phyloP scores from a whole-genome alignment of 2,888 invertebrate species.

The Drymonia ruficornis region DNA sequence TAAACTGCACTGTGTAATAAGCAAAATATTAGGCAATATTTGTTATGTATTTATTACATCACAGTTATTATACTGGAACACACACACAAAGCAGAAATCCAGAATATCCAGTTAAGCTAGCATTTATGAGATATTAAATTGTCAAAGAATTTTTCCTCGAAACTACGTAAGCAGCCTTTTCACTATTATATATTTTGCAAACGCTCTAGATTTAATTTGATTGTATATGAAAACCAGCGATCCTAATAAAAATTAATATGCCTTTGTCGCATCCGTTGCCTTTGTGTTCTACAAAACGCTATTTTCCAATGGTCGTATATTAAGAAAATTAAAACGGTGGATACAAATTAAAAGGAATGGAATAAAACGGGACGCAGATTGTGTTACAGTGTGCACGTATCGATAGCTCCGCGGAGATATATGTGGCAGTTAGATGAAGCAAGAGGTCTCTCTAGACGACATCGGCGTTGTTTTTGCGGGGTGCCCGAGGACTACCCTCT shows the following conservation, averaged over 20 bases:
- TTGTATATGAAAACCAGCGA: background rate
- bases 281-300: background rate
- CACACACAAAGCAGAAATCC: conserved; percentile 40
- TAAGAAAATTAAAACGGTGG: background rate
- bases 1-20: background rate
- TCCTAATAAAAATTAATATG: background rate
- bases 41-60: conserved; percentile 22
- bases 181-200: background rate
- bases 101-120: conserved; percentile 24
- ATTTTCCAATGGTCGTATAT: background rate
- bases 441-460: conserved; percentile 56
- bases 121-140: conserved; percentile 50
- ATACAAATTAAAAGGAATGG: background rate
- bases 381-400: conserved; percentile 21
- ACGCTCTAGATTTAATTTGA: background rate
- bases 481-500: conserved; percentile 53
- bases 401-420: conserved; percentile 36
- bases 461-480: conserved; percentile 66
- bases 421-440: conserved; percentile 54
- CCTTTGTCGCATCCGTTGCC: background rate
- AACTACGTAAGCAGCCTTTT: background rate
- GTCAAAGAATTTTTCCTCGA: conserved; percentile 39
- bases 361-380: conserved; percentile 1
- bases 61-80: conserved; percentile 47
- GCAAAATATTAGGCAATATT: conserved; percentile 51